A percentile compares a stretch with the other conserved stretches of the same genome.
phyloP scores from a whole-genome alignment of 2,888 invertebrate species.

The Eutolmus rufibarbis region DNA sequence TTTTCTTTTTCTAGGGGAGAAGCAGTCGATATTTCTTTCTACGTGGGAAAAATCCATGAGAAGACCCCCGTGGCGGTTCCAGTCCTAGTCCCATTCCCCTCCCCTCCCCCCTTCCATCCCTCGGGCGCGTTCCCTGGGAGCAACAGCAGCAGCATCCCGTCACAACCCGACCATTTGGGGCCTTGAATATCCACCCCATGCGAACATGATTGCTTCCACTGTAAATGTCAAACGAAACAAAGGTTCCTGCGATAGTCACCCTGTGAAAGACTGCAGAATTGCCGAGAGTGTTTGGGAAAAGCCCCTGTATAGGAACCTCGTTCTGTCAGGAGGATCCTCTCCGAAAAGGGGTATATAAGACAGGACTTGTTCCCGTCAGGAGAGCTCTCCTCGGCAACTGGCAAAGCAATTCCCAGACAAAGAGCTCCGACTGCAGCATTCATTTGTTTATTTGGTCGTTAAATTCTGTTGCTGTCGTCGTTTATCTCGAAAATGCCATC shows the following conservation, averaged over 20 bases:
- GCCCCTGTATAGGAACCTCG: not conserved
- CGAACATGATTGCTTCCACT: conserved; percentile 40
- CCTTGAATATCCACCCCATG: conserved; percentile 6
- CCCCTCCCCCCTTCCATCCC: not conserved
- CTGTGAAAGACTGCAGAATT: not conserved
- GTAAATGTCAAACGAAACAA: conserved; percentile 43
- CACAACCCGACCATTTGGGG: not conserved
- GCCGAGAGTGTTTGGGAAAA: not conserved
- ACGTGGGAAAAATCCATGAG: conserved; percentile 2
- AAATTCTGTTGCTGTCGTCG: conserved; percentile 44
- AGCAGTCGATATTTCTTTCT: not conserved
- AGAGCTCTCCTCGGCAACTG: not conserved
- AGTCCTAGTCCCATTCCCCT: not conserved
- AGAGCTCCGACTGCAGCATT: conserved; percentile 7
- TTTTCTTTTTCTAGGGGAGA: conserved; percentile 9
- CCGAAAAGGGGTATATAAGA: conserved; percentile 12
- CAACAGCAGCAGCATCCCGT: not conserved
- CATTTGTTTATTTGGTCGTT: conserved; percentile 45
- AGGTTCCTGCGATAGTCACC: conserved; percentile 9
- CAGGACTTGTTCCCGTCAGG: conserved; percentile 19
- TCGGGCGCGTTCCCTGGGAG: not conserved
- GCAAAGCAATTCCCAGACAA: conserved; percentile 21
- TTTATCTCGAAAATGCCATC: conserved; percentile 44
- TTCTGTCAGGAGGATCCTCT: not conserved
- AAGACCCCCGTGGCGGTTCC: not conserved